Conservation (phyloP, 2,888 invertebrate genomes). For the Cataglyphis altisquamis region DNA sequence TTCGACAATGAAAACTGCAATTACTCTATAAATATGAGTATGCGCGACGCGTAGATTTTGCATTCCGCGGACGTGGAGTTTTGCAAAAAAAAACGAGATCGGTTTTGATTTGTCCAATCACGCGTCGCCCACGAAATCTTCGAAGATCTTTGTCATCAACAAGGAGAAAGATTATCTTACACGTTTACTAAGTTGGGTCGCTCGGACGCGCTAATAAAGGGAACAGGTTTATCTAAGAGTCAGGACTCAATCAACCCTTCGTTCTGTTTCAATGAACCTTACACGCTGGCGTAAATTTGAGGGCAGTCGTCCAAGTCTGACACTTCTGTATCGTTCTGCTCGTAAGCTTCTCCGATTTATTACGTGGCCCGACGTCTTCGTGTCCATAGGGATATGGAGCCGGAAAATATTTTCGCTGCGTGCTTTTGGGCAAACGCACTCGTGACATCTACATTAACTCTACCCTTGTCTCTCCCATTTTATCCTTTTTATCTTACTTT, state of each 20-base stretch:
- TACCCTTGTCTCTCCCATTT: background rate
- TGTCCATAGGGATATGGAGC: background rate
- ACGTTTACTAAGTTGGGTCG: background rate
- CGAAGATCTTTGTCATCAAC: constrained; percentile 1
- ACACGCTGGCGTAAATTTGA: constrained; percentile 35
- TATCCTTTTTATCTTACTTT: constrained; percentile 27
- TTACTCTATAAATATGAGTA: background rate
- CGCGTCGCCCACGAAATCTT: background rate
- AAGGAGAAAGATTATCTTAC: background rate
- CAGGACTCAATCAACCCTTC: constrained; percentile 33
- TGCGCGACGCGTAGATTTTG: background rate
- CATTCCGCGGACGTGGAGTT: background rate
- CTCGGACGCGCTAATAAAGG: constrained; percentile 13
- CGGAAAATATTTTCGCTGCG: background rate
- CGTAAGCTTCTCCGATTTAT: constrained; percentile 48
- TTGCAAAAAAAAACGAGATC: background rate
- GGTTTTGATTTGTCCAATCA: background rate
- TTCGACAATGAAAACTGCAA: constrained; percentile 3
- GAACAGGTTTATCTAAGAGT: background rate
- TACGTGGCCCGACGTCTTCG: constrained; percentile 21
- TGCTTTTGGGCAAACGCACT: constrained; percentile 2
- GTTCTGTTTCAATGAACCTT: constrained; percentile 32
- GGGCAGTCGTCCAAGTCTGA: constrained; percentile 7
- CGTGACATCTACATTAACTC: background rate
- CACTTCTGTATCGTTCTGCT: constrained; percentile 16